These are phyloP conservation scores for Chloroceryle aenea DNA, from an alignment of 2,113 vertebrate species.

Conservation along the genomic window DNA sequence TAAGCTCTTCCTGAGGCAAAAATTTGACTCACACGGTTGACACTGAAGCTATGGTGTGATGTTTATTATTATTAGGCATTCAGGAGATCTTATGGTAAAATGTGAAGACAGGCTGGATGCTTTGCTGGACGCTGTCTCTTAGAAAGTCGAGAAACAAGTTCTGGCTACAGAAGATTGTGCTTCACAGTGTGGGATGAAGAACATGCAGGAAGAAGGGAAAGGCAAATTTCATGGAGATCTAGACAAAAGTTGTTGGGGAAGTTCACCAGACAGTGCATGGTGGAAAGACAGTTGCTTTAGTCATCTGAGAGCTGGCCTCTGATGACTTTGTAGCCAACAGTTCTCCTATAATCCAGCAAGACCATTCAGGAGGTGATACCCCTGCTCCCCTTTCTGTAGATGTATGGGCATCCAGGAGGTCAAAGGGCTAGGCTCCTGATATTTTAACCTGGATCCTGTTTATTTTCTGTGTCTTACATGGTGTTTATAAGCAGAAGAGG, in stretches of 20 bases:
- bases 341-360: background rate
- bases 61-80: background rate
- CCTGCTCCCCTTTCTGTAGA: background rate
- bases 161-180: background rate
- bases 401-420: background rate
- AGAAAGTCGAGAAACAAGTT: background rate
- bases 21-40: background rate
- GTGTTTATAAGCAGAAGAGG: background rate
- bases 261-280: background rate
- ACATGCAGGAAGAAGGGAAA: background rate
- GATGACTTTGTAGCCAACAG: background rate
- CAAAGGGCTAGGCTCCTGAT: background rate
- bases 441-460: background rate
- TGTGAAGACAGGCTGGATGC: background rate
- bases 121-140: background rate
- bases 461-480: background rate
- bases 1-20: background rate
- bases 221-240: background rate
- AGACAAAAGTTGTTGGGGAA: background rate
- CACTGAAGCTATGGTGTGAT: background rate
- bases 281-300: background rate
- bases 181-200: background rate
- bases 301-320: background rate
- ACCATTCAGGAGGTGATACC: background rate
- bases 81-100: background rate